These are phyloP conservation scores for Thermophis baileyi DNA, from an alignment of 2,113 vertebrate genomes.

Conservation along the genomic window DNA sequence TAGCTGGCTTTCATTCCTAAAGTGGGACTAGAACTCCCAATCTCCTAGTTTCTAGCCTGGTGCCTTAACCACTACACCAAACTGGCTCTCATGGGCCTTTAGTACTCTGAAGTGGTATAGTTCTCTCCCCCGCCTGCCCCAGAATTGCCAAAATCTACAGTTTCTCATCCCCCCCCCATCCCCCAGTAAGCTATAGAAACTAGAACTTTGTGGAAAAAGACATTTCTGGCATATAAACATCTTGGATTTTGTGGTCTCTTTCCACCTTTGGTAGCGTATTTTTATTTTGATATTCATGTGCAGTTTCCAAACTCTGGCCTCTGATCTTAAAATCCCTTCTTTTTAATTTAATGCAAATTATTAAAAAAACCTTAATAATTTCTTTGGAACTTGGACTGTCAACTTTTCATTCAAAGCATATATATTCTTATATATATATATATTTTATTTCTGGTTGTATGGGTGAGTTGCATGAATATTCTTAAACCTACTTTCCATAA, in stretches of 20 bases:
- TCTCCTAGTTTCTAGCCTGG: too few species aligned
- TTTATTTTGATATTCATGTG: neutral
- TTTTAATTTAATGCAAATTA: neutral
- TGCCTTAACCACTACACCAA: neutral
- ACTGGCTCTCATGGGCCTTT: neutral
- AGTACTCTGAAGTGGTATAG: neutral
- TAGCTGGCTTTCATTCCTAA: too few species aligned
- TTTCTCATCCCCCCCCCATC: neutral
- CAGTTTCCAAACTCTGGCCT: neutral
- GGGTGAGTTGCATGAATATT: neutral
- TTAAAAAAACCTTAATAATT: neutral
- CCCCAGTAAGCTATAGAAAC: neutral
- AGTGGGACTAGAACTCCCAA: too few species aligned
- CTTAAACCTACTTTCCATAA: neutral
- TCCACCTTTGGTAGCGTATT: neutral
- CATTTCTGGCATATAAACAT: neutral
- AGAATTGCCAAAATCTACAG: too few species aligned
- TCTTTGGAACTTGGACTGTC: neutral
- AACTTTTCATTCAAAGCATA: neutral
- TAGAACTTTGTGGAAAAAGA: neutral
- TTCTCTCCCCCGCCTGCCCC: rapidly evolving
- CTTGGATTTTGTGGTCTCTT: neutral
- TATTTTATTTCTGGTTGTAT: neutral
- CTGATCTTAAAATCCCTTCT: neutral
- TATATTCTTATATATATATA: neutral